These are phyloP conservation scores for Edolisoma coerulescens DNA, from an alignment of 2,113 vertebrate species.

Conservation along the genomic window DNA sequence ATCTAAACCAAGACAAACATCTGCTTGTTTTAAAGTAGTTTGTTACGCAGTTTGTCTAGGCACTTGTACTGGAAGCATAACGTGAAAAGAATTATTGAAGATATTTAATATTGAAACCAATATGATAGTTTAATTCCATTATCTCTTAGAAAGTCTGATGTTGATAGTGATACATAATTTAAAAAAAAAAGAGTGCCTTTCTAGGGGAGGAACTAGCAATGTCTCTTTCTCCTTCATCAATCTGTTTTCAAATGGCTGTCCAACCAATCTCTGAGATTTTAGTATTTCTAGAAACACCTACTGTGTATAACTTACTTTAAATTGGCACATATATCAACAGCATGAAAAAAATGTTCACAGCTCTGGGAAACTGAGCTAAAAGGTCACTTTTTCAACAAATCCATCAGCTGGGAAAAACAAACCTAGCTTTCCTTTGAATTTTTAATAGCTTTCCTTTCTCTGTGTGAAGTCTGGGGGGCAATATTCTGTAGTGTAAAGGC, in stretches of 20 bases:
- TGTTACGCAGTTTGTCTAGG: background rate
- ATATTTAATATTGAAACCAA: background rate
- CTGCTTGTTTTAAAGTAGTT: background rate
- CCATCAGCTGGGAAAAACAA: background rate
- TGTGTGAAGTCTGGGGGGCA: background rate
- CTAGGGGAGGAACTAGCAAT: background rate
- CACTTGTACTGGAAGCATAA: background rate
- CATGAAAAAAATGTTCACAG: background rate
- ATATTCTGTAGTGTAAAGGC: background rate
- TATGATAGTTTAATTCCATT: background rate
- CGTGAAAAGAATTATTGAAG: background rate
- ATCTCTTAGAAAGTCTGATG: background rate
- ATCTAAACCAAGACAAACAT: background rate
- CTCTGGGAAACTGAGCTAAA: background rate
- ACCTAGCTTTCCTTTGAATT: background rate
- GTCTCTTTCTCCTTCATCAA: background rate
- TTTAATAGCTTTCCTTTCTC: background rate
- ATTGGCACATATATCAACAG: background rate
- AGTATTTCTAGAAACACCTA: background rate
- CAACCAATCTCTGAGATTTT: background rate
- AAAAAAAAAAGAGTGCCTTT: background rate
- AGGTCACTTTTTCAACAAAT: conserved; percentile 18
- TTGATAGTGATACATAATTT: background rate
- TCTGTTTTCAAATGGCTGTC: background rate
- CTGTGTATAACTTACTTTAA: background rate